These are phyloP conservation scores for Ectobius pallidus DNA, from an alignment of 2,888 invertebrate genomes.

Conservation along the genomic window DNA sequence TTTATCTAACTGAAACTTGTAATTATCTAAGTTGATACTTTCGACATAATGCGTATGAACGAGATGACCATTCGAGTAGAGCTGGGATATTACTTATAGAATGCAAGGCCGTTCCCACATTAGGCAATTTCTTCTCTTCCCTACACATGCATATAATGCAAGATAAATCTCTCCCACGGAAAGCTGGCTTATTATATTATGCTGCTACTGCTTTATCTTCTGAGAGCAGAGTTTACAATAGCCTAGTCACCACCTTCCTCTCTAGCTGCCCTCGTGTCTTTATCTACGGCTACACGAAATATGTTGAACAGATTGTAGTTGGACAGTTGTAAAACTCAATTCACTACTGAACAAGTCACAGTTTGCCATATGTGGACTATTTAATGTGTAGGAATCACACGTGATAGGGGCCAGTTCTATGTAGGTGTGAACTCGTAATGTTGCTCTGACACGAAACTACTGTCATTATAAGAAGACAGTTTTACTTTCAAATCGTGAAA, in stretches of 20 bases:
- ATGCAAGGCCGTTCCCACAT: constrained; percentile 31
- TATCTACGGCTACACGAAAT: not conserved
- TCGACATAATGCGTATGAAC: no score
- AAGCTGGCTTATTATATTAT: not conserved
- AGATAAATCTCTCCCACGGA: constrained; percentile 6
- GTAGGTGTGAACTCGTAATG: no score
- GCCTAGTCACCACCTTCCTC: not conserved
- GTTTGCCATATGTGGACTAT: not conserved
- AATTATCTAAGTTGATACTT: no score
- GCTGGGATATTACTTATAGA: no score
- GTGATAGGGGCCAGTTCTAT: no score
- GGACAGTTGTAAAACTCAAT: not conserved
- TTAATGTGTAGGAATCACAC: no score
- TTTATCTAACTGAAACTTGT: no score
- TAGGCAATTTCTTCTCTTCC: not conserved
- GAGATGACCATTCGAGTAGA: no score
- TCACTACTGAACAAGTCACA: not conserved
- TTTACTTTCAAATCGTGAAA: no score
- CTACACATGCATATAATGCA: not conserved
- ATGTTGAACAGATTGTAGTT: not conserved
- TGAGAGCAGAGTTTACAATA: not conserved
- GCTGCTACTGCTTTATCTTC: not conserved
- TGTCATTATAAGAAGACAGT: no score
- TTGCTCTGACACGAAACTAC: no score
- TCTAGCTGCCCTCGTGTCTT: not conserved